Evolutionary conservation across 2,888 invertebrate species (phyloP).

Genomic region (Cecidostiba fungosa): DNA sequence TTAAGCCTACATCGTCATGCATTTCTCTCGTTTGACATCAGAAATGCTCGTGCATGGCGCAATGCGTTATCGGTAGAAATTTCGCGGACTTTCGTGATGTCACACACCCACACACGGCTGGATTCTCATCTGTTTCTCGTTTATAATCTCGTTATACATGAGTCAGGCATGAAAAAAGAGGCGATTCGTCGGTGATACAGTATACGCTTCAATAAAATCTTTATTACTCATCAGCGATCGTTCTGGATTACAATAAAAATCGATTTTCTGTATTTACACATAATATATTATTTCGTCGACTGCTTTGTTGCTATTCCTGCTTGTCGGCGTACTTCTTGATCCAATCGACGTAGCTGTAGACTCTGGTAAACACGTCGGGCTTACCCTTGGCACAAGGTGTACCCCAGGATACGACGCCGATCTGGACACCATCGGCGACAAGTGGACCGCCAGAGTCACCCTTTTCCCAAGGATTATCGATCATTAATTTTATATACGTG

Average conservation of each 20-base stretch:
- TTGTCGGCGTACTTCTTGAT: slow-evolving; percentile 72
- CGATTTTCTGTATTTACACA: neutral
- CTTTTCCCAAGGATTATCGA: slow-evolving; percentile 66
- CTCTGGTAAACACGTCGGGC: slow-evolving; percentile 80
- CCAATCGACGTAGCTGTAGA: slow-evolving; percentile 78
- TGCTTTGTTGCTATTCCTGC: slow-evolving; percentile 33
- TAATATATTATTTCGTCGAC: neutral
- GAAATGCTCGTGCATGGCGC: neutral
- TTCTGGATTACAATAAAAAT: neutral
- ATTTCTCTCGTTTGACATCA: too few species aligned
- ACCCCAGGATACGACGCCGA: slow-evolving; percentile 81
- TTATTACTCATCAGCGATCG: neutral
- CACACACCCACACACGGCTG: neutral
- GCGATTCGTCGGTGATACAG: neutral
- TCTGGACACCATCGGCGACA: slow-evolving; percentile 73
- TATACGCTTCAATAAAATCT: neutral
- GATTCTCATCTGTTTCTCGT: neutral
- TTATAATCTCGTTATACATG: neutral
- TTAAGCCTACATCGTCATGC: neutral
- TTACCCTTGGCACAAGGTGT: slow-evolving; percentile 79
- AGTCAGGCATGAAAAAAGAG: neutral
- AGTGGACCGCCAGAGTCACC: slow-evolving; percentile 79
- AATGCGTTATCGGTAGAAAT: neutral
- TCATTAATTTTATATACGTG: neutral
- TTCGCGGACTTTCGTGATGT: neutral